Conservation (phyloP, 1,140 invertebrate genomes). For the Temnothorax longispinosus region DNA sequence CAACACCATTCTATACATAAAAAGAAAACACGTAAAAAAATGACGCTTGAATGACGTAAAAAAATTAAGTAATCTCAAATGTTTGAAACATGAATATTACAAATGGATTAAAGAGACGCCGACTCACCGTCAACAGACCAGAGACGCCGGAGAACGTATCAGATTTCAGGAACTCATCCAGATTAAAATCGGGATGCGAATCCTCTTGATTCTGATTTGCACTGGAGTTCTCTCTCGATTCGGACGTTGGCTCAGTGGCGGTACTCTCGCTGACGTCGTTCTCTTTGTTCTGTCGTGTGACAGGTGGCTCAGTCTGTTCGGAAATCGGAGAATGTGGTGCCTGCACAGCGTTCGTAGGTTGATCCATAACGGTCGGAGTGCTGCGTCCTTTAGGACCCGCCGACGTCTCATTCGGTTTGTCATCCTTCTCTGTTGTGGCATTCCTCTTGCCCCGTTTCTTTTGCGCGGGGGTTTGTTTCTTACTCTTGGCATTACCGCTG, state of each 20-base stretch:
- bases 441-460: constrained; percentile 82
- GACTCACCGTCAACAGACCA: constrained; percentile 87
- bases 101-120: constrained; percentile 32
- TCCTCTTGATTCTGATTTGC: constrained; percentile 74
- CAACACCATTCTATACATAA: constrained; percentile 86
- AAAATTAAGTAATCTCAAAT: not conserved
- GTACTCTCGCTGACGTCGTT: constrained; percentile 68
- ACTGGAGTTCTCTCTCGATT: constrained; percentile 65
- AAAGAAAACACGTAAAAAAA: constrained; percentile 41
- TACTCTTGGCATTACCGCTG: constrained; percentile 76
- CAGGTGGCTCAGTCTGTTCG: constrained; percentile 76
- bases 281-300: constrained; percentile 70
- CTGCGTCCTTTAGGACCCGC: constrained; percentile 81
- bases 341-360: constrained; percentile 72
- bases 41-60: not conserved
- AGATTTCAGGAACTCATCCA: constrained; percentile 91
- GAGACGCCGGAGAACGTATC: constrained; percentile 88
- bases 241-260: constrained; percentile 68
- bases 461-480: constrained; percentile 83
- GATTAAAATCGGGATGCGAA: constrained; percentile 87
- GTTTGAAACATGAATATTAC: not conserved
- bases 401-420: constrained; percentile 75
- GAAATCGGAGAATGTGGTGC: constrained; percentile 82
- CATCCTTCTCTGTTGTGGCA: constrained; percentile 74
- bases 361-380: constrained; percentile 81